Percentiles rank a stretch among this genome's conserved stretches.
Evolutionary conservation across 2,888 invertebrate genomes (phyloP).

Genomic region (Hoplodrina blanda): DNA sequence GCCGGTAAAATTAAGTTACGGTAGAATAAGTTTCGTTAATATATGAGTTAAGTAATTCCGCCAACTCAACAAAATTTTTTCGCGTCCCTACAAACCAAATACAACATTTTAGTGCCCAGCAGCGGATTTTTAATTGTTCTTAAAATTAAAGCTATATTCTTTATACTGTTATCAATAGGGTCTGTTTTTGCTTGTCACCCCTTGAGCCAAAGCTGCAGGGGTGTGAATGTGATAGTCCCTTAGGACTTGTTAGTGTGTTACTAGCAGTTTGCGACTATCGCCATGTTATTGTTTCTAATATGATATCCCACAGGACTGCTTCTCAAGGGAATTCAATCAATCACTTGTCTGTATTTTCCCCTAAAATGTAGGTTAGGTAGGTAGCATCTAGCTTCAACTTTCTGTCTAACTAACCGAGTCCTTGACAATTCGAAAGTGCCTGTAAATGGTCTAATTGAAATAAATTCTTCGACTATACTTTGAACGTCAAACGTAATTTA

Average conservation of each 20-base stretch:
- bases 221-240: slow-evolving; percentile 60
- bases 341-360: slow-evolving; percentile 14
- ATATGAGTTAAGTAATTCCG: not conserved
- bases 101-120: slow-evolving; percentile 58
- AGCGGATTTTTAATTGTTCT: slow-evolving; percentile 42
- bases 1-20: too few relatives aligned
- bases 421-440: too few relatives aligned
- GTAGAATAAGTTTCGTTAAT: too few relatives aligned
- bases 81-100: not conserved
- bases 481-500: too few relatives aligned
- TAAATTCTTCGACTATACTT: too few relatives aligned
- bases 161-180: slow-evolving; percentile 36
- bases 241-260: slow-evolving; percentile 78
- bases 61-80: not conserved
- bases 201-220: slow-evolving; percentile 1
- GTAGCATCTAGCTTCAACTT: too few relatives aligned
- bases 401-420: too few relatives aligned
- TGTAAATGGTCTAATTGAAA: too few relatives aligned
- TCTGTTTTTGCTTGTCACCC: slow-evolving; percentile 24
- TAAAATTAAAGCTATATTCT: slow-evolving; percentile 41
- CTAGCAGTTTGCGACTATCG: slow-evolving; percentile 72
- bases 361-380: not conserved
- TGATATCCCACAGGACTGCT: slow-evolving; percentile 67
- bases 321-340: slow-evolving; percentile 26
- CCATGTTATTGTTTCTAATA: slow-evolving; percentile 80